Conservation (phyloP, 2,113 vertebrate genomes). For the Tilapia sparmanii region DNA sequence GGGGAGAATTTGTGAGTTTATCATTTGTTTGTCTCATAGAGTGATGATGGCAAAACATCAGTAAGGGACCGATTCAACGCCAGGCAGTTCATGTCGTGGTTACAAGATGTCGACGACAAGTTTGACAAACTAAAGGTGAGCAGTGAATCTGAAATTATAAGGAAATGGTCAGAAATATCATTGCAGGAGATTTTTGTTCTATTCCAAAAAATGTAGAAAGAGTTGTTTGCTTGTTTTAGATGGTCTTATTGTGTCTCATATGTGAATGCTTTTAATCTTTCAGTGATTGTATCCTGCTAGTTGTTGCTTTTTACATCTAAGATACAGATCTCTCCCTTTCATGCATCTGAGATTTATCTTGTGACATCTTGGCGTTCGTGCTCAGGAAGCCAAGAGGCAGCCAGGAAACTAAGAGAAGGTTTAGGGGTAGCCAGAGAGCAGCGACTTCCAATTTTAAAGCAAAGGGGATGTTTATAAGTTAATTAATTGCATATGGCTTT, state of each 20-base stretch:
- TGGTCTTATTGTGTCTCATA: neutral
- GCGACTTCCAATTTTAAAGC: neutral
- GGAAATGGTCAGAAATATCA: neutral
- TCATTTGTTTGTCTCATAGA: slow-evolving; percentile 61
- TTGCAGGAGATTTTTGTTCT: neutral
- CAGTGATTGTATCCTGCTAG: neutral
- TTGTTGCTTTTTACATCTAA: neutral
- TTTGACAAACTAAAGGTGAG: slow-evolving; percentile 98
- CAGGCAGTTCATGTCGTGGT: slow-evolving; percentile 98
- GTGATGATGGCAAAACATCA: slow-evolving; percentile 92
- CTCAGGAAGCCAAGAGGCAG: neutral
- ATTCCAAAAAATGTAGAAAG: neutral
- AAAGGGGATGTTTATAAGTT: neutral
- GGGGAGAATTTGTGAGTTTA: neutral
- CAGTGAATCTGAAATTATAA: rapidly evolving
- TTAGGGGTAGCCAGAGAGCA: neutral
- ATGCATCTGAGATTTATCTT: neutral
- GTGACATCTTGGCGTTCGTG: neutral
- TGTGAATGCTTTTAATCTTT: neutral
- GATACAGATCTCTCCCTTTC: neutral
- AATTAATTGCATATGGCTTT: neutral
- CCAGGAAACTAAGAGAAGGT: neutral
- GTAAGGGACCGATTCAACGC: slow-evolving; percentile 97
- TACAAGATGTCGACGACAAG: slow-evolving; percentile 98
- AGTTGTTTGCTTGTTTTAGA: neutral